phyloP scores from a whole-genome alignment of 2,888 invertebrate species.

The Hyposoter didymator region DNA sequence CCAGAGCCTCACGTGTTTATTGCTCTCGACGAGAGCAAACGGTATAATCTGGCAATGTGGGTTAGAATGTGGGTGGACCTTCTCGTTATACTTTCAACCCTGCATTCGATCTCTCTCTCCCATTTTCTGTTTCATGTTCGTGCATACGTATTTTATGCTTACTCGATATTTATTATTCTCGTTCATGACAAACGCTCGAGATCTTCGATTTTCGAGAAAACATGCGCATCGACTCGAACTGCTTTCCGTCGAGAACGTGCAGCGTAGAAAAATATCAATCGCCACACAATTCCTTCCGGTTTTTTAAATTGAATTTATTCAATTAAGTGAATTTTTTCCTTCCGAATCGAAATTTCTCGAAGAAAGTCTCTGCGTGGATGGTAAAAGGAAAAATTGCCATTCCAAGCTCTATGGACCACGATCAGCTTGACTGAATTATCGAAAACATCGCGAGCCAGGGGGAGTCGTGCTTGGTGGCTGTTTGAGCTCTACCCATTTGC shows the following conservation, averaged over 20 bases:
- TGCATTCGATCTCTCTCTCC: slow-evolving; percentile 38
- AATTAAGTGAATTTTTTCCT: neutral
- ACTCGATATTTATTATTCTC: slow-evolving; percentile 23
- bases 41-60: slow-evolving; percentile 75
- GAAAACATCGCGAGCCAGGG: slow-evolving; percentile 62
- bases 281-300: neutral
- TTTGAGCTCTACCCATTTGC: slow-evolving; percentile 41
- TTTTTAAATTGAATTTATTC: neutral
- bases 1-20: slow-evolving; percentile 51
- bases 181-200: neutral
- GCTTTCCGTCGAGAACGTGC: neutral
- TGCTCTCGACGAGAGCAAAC: slow-evolving; percentile 67
- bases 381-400: slow-evolving; percentile 35
- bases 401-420: slow-evolving; percentile 61
- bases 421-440: slow-evolving; percentile 73
- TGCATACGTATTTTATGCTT: slow-evolving; percentile 23
- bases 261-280: neutral
- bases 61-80: slow-evolving; percentile 80
- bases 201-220: slow-evolving; percentile 12
- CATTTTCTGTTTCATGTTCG: neutral
- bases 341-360: neutral
- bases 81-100: slow-evolving; percentile 66
- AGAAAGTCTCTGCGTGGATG: neutral
- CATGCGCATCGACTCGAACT: neutral
- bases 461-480: slow-evolving; percentile 58